A percentile compares a stretch with the other conserved stretches of the same genome.
phyloP scores from a whole-genome alignment of 2,797 vertebrate species.

The Oreochromis mossambicus region DNA sequence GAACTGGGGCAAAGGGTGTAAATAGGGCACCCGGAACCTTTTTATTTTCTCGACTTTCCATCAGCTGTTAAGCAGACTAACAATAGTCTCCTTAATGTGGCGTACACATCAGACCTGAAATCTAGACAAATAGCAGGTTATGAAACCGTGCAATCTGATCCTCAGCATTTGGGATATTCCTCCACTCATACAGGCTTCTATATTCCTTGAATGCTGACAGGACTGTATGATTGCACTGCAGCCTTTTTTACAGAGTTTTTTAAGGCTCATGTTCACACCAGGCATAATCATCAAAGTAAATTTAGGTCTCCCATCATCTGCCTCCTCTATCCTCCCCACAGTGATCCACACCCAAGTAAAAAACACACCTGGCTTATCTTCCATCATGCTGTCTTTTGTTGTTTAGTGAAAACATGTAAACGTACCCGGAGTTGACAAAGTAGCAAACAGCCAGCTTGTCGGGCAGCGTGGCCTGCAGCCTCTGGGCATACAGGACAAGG shows the following conservation, averaged over 20 bases:
- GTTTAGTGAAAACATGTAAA: not conserved
- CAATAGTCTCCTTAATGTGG: not conserved
- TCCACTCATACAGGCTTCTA: not conserved
- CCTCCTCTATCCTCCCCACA: not conserved
- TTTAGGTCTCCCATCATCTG: not conserved
- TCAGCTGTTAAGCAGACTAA: not conserved
- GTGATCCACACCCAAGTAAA: not conserved
- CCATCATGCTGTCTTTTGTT: not conserved
- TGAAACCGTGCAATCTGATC: not conserved
- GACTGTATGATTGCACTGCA: not conserved
- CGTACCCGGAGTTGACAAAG: constrained; percentile 97
- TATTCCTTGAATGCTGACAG: not conserved
- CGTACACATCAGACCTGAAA: fast-evolving
- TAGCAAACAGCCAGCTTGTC: constrained; percentile 91
- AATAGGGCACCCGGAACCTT: constrained; percentile 37
- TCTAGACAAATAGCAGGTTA: not conserved
- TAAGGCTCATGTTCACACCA: not conserved
- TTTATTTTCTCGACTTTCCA: not conserved
- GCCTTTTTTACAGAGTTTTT: not conserved
- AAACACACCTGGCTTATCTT: not conserved
- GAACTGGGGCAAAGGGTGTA: not conserved
- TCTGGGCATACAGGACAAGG: constrained; percentile 88
- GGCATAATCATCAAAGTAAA: not conserved
- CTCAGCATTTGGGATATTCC: not conserved
- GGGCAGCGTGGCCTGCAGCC: constrained; percentile 86